Base-by-base conservation (phyloP, 2,113 vertebrate genomes). In the Gobiocypris rarus region DNA sequence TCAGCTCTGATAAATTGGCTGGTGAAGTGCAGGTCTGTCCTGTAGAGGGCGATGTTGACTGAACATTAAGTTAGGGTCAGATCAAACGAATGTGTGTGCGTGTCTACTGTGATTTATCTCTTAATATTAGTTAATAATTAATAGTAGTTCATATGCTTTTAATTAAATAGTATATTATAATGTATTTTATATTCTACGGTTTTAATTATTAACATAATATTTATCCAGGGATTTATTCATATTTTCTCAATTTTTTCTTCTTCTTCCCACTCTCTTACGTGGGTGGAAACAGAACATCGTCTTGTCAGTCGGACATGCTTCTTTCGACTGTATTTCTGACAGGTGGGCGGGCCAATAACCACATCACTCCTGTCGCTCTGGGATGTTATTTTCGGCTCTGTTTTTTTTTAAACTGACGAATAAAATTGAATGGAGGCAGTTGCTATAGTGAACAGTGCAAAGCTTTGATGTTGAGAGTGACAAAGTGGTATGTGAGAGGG, bases 201-300 rank as follows among this genome's bases (percentile, higher is more conserved):
- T 86, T 24, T 11, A 24, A 59, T 59, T 59, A 41, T 41, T 41
- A 9, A 6, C 22, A 50, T 17, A 22, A n/a, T n/a, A n/a, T 73
- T 45, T 73, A 9, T 74, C 50, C 38, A 45, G 31, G 0, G 9
- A 1, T 34, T 13, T 15, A 14, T 48, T 83, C 9, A 5, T 17
- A 5, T 45, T 38, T 74, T 54, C 6, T 8, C 17, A 1, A 19
- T 50, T 70, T 38, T 38, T 31, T 31, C 34, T 65, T 63, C 75
- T 48, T 63, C 63, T 41, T 76, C 59, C 71, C 70, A 69, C 82
- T 73, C 50, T 28, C 71, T 73, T 71, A 82, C 43, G 79, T 82
- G 67, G 65, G 63, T 78, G 86, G 74, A 48, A 85, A 87, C 79
- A 22, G 43, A 82, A 82, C 56, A 52, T 81, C 71, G 56, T 82